Evolutionary conservation across 2,113 vertebrate species (phyloP).

Genomic region (Cyanoramphus novaezelandiae): DNA sequence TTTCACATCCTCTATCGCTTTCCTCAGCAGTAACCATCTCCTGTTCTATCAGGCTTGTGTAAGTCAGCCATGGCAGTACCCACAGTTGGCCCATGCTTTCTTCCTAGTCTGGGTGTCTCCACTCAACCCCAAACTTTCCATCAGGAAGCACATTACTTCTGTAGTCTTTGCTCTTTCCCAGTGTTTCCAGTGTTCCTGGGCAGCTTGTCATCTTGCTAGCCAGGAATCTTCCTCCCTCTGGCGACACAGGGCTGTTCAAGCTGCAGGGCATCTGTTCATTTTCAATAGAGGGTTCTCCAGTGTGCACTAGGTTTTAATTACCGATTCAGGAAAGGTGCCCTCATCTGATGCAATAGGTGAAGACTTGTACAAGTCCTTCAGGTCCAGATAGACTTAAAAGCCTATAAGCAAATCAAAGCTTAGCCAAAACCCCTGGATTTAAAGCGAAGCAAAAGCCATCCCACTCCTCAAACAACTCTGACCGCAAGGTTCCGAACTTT

Average conservation of each 20-base stretch:
- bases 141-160: neutral
- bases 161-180: neutral
- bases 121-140: neutral
- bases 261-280: neutral
- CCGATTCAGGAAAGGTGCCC: neutral
- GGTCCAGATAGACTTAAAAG: neutral
- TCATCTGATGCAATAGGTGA: neutral
- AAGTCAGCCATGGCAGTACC: neutral
- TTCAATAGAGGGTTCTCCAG: neutral
- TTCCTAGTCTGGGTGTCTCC: neutral
- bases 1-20: neutral
- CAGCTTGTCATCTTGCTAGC: neutral
- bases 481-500: accelerated
- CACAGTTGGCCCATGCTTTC: neutral
- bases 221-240: neutral
- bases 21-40: neutral
- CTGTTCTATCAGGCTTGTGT: neutral
- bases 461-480: neutral
- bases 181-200: neutral
- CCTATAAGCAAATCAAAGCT: neutral
- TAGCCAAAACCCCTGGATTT: neutral
- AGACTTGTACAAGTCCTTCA: neutral
- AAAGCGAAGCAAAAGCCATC: neutral
- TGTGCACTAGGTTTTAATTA: neutral
- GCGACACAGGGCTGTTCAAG: neutral